A percentile compares a stretch with the other conserved stretches of the same genome.
phyloP scores from a whole-genome alignment of 2,888 invertebrate genomes.

The Athalia circularis region DNA sequence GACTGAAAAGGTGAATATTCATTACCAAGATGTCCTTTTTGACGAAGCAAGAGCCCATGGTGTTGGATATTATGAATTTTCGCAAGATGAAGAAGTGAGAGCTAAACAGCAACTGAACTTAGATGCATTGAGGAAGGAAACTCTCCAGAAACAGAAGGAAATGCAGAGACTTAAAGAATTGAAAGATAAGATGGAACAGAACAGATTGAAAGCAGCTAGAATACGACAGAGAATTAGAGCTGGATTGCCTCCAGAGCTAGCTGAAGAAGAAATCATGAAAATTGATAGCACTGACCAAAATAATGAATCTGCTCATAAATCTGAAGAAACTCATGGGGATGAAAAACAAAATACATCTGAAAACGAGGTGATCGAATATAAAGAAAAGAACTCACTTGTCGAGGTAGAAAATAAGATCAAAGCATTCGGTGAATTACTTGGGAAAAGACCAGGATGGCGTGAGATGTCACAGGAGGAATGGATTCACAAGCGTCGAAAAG shows the following conservation, averaged over 20 bases:
- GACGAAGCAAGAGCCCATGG: conserved; percentile 96
- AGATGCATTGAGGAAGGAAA: conserved; percentile 82
- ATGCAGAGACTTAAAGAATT: conserved; percentile 79
- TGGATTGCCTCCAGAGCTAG: conserved; percentile 80
- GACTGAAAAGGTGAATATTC: conserved; percentile 84
- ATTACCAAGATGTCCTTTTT: conserved; percentile 94
- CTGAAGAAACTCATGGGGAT: conserved; percentile 50
- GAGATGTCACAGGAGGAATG: conserved; percentile 87
- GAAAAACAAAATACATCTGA: conserved; percentile 46
- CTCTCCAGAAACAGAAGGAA: conserved; percentile 81
- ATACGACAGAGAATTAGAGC: conserved; percentile 84
- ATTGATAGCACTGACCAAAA: conserved; percentile 51
- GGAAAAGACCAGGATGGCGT: conserved; percentile 76
- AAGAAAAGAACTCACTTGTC: conserved; percentile 57
- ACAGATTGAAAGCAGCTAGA: conserved; percentile 83
- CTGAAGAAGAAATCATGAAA: conserved; percentile 61
- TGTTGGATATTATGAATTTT: conserved; percentile 93
- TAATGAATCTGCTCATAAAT: conserved; percentile 48
- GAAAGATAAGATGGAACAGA: conserved; percentile 81
- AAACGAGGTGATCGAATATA: background rate
- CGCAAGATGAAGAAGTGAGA: conserved; percentile 88
- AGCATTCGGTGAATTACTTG: conserved; percentile 67
- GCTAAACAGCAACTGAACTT: conserved; percentile 88
- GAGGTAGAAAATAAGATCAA: conserved; percentile 68
- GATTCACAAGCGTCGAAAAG: conserved; percentile 83